Evolutionary conservation across 2,888 invertebrate genomes (phyloP).

Genomic region (Limnephilus marmoratus): DNA sequence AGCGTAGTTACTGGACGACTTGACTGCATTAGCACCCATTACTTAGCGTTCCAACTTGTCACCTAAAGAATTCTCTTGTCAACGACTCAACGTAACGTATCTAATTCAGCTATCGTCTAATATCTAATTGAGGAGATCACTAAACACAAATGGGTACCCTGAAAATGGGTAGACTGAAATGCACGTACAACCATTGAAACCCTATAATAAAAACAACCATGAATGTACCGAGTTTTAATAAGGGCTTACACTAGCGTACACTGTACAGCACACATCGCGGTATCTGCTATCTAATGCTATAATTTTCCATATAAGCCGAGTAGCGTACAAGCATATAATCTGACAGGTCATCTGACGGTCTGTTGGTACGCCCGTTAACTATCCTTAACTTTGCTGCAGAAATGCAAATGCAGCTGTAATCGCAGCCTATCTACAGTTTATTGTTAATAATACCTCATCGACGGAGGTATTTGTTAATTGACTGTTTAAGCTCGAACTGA

Average conservation of each 20-base stretch:
- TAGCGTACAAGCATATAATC: constrained; percentile 35
- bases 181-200: not conserved
- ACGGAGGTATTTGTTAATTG: constrained; percentile 43
- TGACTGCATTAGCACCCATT: not conserved
- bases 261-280: constrained; percentile 19
- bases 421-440: constrained; percentile 29
- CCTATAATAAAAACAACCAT: not conserved
- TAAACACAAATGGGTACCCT: not conserved
- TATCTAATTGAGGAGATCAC: not conserved
- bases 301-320: constrained; percentile 44
- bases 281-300: constrained; percentile 37
- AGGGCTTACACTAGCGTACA: not conserved
- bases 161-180: not conserved
- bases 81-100: not conserved
- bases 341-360: constrained; percentile 46
- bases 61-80: not conserved
- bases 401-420: constrained; percentile 33
- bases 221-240: not conserved
- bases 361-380: constrained; percentile 38
- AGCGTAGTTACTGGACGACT: not conserved
- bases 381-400: constrained; percentile 34
- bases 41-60: not conserved
- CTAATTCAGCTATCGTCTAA: not conserved
- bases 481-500: constrained; percentile 22
- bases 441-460: constrained; percentile 42